Evolutionary conservation across 2,113 vertebrate species (phyloP).

Genomic region (Bothrops jararaca): DNA sequence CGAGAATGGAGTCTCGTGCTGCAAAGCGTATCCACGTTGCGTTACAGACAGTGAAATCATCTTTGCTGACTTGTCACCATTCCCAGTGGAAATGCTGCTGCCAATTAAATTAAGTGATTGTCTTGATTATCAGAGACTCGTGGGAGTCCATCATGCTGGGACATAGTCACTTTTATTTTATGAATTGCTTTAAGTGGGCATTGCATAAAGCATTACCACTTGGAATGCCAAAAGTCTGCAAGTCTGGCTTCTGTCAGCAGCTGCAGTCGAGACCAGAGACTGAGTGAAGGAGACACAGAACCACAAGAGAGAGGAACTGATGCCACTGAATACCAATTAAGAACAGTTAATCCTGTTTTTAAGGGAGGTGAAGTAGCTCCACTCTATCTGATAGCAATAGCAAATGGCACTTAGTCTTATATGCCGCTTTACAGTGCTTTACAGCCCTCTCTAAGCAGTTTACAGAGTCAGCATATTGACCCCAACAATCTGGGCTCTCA

Average conservation of each 20-base stretch:
- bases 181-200: conserved; percentile 32
- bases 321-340: not conserved
- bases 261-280: not conserved
- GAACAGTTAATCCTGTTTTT: not conserved
- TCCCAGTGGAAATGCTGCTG: conserved; percentile 21
- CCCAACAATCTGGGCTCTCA: no score
- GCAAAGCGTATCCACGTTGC: not conserved
- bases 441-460: no score
- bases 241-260: conserved; percentile 19
- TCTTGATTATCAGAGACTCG: conserved; percentile 19
- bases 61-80: conserved; percentile 17
- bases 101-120: conserved; percentile 37
- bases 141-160: conserved; percentile 21
- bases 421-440: no score
- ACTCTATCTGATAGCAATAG: not conserved
- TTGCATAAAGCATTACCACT: conserved; percentile 10
- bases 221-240: conserved; percentile 10
- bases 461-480: no score
- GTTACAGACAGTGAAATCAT: conserved; percentile 23
- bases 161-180: conserved; percentile 24
- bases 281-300: not conserved
- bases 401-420: no score
- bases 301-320: not conserved
- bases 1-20: not conserved
- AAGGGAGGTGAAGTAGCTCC: not conserved